Conservation (phyloP, 2,888 invertebrate species). For the Terebella lapidaria region DNA sequence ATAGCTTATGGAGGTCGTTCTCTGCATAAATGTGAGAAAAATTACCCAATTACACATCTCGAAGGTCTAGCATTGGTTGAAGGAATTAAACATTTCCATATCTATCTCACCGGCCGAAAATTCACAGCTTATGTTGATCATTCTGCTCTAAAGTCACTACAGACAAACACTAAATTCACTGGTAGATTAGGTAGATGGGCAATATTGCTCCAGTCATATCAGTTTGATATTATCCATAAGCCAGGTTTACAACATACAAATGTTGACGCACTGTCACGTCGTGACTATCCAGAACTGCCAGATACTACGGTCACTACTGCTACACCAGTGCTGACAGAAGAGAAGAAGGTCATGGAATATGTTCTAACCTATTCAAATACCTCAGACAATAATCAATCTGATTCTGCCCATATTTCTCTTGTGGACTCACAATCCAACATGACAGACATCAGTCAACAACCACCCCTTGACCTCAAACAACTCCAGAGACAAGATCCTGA, state of each 20-base stretch:
- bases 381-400: too few relatives aligned
- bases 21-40: conserved; percentile 16
- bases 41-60: conserved; percentile 18
- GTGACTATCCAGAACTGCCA: not conserved
- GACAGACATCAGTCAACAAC: not conserved
- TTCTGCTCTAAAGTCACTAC: conserved; percentile 20
- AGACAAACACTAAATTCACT: conserved; percentile 15
- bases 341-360: too few relatives aligned
- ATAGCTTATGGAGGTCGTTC: conserved; percentile 24
- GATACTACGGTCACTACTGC: too few relatives aligned
- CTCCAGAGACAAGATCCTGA: not conserved
- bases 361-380: too few relatives aligned
- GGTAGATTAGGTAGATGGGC: conserved; percentile 22
- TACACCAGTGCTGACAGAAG: not conserved
- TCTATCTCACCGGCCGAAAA: conserved; percentile 18
- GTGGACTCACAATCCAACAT: not conserved
- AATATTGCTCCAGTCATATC: conserved; percentile 19
- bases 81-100: conserved; percentile 23
- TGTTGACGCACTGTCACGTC: conserved; percentile 1
- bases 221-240: conserved; percentile 3
- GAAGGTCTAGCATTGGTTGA: conserved; percentile 26
- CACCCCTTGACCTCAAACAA: not conserved
- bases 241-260: not conserved
- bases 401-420: not conserved
- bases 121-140: conserved; percentile 27